Evolutionary conservation across 2,888 invertebrate species (phyloP), one percentile per base, ranked within the genome.

Genomic region (Latheticus oryzae): DNA sequence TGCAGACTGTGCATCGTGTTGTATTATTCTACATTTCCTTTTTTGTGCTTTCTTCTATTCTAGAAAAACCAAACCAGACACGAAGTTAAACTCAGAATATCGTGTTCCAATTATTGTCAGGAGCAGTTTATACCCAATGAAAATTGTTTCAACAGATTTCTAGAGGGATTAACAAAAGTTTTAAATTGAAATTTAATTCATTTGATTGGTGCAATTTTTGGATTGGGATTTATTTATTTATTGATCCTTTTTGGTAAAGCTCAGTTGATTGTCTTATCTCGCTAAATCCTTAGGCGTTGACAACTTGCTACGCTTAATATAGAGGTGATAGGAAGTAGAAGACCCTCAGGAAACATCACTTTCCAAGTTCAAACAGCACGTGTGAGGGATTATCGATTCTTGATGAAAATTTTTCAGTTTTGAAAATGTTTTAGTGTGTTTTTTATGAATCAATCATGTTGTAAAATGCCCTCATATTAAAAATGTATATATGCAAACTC

Each of bases 401-500:
- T 17, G 12, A 3, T 9, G 5, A 9, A 9, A 35, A 2, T 35
- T 35, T 16, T 11, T 16, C 3, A 8, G 8, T 28, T 28, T n/a
- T 5, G 30, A 8, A 11, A 28, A 28, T 28, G 30, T n/a, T 28
- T 28, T 28, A 5, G 30, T 28, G 11, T 3, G 30, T 28, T 28
- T 65, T 54, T 67, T 67, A 67, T 67, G 62, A 62, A 65, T 65
- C 66, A 66, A 67, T 67, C 66, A 63, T 63, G 64, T 60, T 56
- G 52, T 62, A 60, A 62, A 62, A 48, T 55, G 54, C 5, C 26
- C 56, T 52, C 51, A 56, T 61, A 66, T 65, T 67, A 66, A 72
- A 69, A 69, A 71, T 73, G 69, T 69, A 72, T 71, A 65, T 67
- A 71, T 70, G 70, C 71, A 72, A 71, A 72, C 67, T 64, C 68